Conservation (phyloP, 1,140 invertebrate genomes). For the Meloidogyne chitwoodi region DNA sequence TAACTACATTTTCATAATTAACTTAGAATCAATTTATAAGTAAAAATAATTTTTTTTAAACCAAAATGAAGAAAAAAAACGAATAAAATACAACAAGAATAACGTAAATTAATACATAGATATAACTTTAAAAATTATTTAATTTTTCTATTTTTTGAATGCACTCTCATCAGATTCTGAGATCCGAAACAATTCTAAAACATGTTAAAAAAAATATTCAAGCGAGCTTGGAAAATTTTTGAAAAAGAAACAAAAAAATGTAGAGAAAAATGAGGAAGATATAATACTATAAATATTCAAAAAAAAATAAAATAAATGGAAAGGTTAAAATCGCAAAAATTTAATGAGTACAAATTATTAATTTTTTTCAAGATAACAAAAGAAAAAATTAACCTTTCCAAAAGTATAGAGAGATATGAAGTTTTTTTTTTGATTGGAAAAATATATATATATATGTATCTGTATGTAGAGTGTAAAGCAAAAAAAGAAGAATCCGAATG, state of each 20-base stretch:
- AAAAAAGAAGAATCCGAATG: neutral
- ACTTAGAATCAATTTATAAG: too few relatives aligned
- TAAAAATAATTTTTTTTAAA: neutral
- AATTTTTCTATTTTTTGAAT: neutral
- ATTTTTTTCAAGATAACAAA: too few relatives aligned
- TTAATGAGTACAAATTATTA: too few relatives aligned
- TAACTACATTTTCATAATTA: too few relatives aligned
- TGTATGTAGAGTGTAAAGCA: neutral
- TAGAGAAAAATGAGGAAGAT: too few relatives aligned
- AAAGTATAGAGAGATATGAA: neutral
- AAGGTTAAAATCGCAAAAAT: neutral
- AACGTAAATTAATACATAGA: neutral
- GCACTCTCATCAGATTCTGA: neutral
- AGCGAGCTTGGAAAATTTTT: neutral
- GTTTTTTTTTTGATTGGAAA: neutral
- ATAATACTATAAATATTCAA: neutral
- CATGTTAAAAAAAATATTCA: neutral
- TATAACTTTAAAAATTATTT: neutral
- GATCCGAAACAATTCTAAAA: neutral
- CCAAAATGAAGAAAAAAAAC: neutral
- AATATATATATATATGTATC: neutral
- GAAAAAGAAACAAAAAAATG: neutral
- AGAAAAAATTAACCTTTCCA: neutral
- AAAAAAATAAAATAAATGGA: neutral
- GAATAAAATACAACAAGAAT: neutral